A percentile compares a stretch with the other conserved stretches of the same genome.
These are phyloP conservation scores for Sabatieria punctata DNA, from an alignment of 2,888 invertebrate species.

Conservation along the genomic window DNA sequence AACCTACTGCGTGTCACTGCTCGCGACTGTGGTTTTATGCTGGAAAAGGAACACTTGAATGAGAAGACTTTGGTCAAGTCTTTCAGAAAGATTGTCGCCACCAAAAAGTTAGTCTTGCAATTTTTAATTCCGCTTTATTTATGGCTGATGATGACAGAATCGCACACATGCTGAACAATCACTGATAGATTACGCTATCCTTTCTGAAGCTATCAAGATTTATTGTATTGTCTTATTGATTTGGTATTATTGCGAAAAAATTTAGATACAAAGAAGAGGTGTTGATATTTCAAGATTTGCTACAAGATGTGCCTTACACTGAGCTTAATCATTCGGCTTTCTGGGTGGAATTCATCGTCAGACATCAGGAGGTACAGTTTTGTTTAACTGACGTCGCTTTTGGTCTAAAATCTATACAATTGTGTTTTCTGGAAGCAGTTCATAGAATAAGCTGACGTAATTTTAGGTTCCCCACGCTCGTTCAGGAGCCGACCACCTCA, in stretches of 20 bases:
- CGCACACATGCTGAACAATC: too few relatives aligned
- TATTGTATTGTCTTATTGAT: neutral
- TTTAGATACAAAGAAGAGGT: conserved; percentile 25
- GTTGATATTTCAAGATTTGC: conserved; percentile 27
- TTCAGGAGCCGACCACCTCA: conserved; percentile 28
- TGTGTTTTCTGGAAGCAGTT: too few relatives aligned
- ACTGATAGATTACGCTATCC: neutral
- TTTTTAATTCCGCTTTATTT: too few relatives aligned
- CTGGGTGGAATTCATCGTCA: conserved; percentile 31
- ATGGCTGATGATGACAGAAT: too few relatives aligned
- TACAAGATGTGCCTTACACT: conserved; percentile 29
- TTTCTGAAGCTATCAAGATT: neutral
- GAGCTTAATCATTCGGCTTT: conserved; percentile 30
- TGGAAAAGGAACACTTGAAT: conserved; percentile 15
- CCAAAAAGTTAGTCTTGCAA: conserved; percentile 14
- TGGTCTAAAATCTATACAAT: too few relatives aligned
- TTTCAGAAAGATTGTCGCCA: conserved; percentile 12
- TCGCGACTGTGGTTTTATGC: conserved; percentile 23
- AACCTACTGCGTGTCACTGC: conserved; percentile 15
- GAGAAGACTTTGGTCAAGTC: conserved; percentile 12
- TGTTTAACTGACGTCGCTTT: too few relatives aligned
- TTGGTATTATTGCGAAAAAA: conserved; percentile 10
- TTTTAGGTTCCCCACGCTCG: conserved; percentile 27
- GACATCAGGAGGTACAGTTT: conserved; percentile 30
- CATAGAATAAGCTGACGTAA: too few relatives aligned